Conservation (phyloP, 2,888 invertebrate species). For the Gryllus longicercus region DNA sequence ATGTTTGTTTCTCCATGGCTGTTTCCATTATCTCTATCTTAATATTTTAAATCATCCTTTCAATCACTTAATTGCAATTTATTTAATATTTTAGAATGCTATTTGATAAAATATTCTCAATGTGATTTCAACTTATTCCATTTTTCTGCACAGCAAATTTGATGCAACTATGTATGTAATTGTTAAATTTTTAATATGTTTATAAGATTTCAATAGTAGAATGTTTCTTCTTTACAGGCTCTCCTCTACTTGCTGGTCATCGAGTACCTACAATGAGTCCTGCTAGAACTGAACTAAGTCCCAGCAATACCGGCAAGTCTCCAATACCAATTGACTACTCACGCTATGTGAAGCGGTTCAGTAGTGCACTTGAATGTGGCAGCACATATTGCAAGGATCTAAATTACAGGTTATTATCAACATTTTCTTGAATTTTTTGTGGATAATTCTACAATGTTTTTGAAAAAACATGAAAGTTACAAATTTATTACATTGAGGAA, state of each 20-base stretch:
- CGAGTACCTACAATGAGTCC: constrained; percentile 32
- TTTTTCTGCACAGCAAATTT: no score
- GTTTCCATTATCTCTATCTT: no score
- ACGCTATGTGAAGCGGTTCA: constrained; percentile 81
- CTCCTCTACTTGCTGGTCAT: constrained; percentile 26
- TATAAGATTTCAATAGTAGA: no score
- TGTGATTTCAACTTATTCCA: no score
- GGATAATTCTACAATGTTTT: neutral
- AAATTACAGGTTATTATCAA: constrained; percentile 60
- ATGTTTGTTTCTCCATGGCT: no score
- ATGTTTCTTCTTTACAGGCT: neutral
- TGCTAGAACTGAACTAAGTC: constrained; percentile 25
- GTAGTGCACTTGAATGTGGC: constrained; percentile 78
- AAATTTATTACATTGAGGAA: neutral
- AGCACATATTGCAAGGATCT: constrained; percentile 81
- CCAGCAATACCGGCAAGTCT: constrained; percentile 42
- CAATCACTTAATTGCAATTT: no score
- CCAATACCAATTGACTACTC: constrained; percentile 70
- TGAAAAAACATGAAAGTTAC: neutral
- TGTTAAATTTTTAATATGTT: no score
- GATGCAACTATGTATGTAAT: no score
- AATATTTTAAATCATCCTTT: no score
- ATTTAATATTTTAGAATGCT: no score
- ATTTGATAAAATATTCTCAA: no score
- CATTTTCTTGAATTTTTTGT: neutral